These are phyloP conservation scores for Cotesia chilonis DNA, from an alignment of 1,140 invertebrate genomes.

Conservation along the genomic window DNA sequence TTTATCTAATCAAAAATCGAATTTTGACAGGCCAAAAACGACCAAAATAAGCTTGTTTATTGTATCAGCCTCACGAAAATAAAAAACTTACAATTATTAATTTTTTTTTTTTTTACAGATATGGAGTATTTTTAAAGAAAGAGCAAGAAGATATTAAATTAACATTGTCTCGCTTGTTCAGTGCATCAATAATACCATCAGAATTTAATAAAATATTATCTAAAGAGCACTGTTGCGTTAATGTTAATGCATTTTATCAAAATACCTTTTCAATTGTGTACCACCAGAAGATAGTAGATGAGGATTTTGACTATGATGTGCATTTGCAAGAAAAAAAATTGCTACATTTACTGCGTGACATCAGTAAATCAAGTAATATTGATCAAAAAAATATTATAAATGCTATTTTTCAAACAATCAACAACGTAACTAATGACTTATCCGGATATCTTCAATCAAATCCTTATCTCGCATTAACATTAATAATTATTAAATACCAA, in stretches of 20 bases:
- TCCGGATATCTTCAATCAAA: constrained; percentile 57
- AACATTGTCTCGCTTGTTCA: constrained; percentile 65
- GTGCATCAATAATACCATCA: constrained; percentile 49
- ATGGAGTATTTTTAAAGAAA: constrained; percentile 53
- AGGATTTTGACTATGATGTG: constrained; percentile 39
- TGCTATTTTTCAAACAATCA: constrained; percentile 52
- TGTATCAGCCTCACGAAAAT: background rate
- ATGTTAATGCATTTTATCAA: constrained; percentile 65
- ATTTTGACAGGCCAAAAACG: too few relatives aligned
- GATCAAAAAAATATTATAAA: constrained; percentile 49
- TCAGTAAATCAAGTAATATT: constrained; percentile 47
- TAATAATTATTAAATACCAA: constrained; percentile 54
- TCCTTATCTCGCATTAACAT: constrained; percentile 57
- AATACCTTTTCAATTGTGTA: constrained; percentile 65
- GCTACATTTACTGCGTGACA: constrained; percentile 49
- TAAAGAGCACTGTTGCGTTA: constrained; percentile 65
- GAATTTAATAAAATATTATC: constrained; percentile 68
- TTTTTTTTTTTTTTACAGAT: constrained; percentile 44
- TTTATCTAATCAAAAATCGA: too few relatives aligned
- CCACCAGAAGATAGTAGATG: constrained; percentile 48
- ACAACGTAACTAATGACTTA: constrained; percentile 48
- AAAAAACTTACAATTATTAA: background rate
- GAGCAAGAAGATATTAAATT: constrained; percentile 65
- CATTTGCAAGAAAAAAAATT: constrained; percentile 51
- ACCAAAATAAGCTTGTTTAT: too few relatives aligned